These are phyloP conservation scores for Diprion similis DNA, from an alignment of 1,140 invertebrate genomes.

Conservation along the genomic window DNA sequence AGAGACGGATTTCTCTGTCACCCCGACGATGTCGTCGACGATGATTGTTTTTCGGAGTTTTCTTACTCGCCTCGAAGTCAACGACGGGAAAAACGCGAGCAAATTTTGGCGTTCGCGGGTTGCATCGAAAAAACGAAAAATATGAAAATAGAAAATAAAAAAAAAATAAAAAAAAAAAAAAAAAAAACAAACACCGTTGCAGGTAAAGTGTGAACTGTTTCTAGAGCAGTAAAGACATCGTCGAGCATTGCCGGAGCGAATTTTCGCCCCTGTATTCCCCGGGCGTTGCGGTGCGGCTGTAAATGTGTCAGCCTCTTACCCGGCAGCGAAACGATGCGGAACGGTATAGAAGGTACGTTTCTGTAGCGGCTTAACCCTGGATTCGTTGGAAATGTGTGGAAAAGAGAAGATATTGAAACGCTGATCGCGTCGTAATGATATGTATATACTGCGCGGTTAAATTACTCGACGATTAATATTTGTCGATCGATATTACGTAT, in stretches of 20 bases:
- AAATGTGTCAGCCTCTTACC: slow-evolving; percentile 25
- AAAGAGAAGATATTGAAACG: slow-evolving; percentile 10
- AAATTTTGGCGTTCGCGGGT: too few relatives aligned
- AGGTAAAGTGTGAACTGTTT: slow-evolving; percentile 47
- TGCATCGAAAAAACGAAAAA: too few relatives aligned
- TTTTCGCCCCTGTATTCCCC: neutral
- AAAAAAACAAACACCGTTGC: slow-evolving; percentile 18
- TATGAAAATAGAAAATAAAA: neutral
- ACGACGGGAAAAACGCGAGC: neutral
- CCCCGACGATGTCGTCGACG: too few relatives aligned
- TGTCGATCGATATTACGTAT: too few relatives aligned
- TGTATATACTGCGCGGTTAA: too few relatives aligned
- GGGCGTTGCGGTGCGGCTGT: neutral
- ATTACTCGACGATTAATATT: too few relatives aligned
- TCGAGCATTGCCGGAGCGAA: slow-evolving; percentile 23
- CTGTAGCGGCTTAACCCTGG: neutral
- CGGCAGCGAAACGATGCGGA: slow-evolving; percentile 8
- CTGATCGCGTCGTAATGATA: neutral
- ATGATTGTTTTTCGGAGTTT: too few relatives aligned
- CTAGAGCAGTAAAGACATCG: slow-evolving; percentile 44
- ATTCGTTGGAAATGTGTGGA: slow-evolving; percentile 20
- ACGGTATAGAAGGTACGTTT: slow-evolving; percentile 14
- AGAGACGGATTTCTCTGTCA: too few relatives aligned
- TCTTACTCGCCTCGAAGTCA: neutral
- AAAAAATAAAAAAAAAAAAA: slow-evolving; percentile 12